These are phyloP conservation scores for Coilia nasus DNA, from an alignment of 2,797 vertebrate species.

Conservation along the genomic window DNA sequence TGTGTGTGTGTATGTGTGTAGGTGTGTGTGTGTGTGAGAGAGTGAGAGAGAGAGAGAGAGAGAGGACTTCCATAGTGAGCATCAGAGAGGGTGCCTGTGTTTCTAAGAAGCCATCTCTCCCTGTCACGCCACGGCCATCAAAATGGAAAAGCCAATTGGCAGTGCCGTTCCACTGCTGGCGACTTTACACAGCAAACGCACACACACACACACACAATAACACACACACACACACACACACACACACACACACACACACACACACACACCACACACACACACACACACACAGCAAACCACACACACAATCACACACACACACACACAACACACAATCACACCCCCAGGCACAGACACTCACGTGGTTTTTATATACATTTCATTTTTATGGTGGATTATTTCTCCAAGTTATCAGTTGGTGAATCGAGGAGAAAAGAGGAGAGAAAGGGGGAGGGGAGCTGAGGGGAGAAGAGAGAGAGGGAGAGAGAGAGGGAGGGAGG, in stretches of 20 bases:
- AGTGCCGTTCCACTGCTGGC: neutral
- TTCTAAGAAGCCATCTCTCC: constrained; percentile 20
- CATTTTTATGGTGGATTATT: constrained; percentile 21
- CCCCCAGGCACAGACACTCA: neutral
- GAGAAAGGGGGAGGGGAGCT: neutral
- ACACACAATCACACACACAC: no score
- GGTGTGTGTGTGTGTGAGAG: neutral
- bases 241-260: neutral
- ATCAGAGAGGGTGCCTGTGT: neutral
- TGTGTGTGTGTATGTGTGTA: neutral
- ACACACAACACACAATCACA: neutral
- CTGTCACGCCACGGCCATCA: constrained; percentile 18
- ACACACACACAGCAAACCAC: no score
- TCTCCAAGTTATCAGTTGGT: constrained; percentile 2
- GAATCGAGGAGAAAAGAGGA: neutral
- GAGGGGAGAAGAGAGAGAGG: neutral
- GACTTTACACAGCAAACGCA: neutral
- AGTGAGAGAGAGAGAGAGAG: no score
- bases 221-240: no score
- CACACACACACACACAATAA: no score
- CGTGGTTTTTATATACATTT: neutral
- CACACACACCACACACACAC: no score
- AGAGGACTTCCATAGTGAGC: neutral
- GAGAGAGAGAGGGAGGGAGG: neutral
- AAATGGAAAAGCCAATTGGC: neutral